phyloP scores from a whole-genome alignment of 2,113 vertebrate species.

The Ceuthmochares aereus region DNA sequence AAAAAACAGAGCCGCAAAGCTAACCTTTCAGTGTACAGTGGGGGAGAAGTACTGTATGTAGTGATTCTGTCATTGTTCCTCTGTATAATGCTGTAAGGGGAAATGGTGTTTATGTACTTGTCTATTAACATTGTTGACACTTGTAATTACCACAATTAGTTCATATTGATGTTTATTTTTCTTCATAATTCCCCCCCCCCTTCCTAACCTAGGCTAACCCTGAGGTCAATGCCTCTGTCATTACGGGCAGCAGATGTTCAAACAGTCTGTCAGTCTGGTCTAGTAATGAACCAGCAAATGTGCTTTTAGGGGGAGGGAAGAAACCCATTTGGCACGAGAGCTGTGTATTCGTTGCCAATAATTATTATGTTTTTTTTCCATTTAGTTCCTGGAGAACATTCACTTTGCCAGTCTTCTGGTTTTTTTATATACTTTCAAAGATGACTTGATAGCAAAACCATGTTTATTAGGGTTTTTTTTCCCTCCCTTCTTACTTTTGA shows the following conservation, averaged over 20 bases:
- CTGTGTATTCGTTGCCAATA: conserved; percentile 21
- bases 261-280: conserved; percentile 7
- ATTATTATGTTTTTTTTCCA: not conserved
- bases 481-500: conserved; percentile 25
- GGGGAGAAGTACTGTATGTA: conserved; percentile 51
- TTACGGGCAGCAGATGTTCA: conserved; percentile 30
- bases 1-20: conserved; percentile 17
- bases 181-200: not conserved
- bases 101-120: conserved; percentile 51
- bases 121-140: conserved; percentile 52
- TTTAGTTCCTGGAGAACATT: conserved; percentile 56
- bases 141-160: conserved; percentile 29
- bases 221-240: not conserved
- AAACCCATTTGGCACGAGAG: conserved; percentile 63
- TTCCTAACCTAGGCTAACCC: not conserved
- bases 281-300: conserved; percentile 56
- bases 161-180: conserved; percentile 48
- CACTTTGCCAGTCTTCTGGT: not conserved
- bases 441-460: conserved; percentile 59
- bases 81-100: conserved; percentile 47
- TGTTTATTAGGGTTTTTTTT: conserved; percentile 10
- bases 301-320: conserved; percentile 10
- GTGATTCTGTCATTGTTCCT: conserved; percentile 63
- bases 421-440: conserved; percentile 14
- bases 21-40: conserved; percentile 51